phyloP scores from a whole-genome alignment of 2,113 vertebrate genomes.

The Nothocercus nigrocapillus region DNA sequence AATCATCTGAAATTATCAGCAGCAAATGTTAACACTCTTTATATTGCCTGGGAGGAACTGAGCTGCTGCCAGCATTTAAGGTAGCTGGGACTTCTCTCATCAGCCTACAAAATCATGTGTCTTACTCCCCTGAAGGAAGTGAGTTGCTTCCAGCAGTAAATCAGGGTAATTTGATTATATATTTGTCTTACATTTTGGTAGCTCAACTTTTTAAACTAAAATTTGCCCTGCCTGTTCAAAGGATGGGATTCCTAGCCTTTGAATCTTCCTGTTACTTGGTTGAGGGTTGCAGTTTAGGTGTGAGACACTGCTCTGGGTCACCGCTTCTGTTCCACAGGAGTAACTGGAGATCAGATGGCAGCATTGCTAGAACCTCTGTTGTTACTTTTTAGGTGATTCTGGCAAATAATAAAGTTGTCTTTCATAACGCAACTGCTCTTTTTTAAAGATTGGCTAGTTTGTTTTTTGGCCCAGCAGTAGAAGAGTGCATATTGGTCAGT shows the following conservation, averaged over 20 bases:
- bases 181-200: conserved; percentile 42
- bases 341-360: not conserved
- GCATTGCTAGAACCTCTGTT: not conserved
- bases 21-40: not conserved
- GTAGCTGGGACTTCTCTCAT: not conserved
- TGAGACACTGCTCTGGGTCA: not conserved
- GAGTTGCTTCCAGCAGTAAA: conserved; percentile 51
- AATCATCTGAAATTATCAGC: not conserved
- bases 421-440: not conserved
- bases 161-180: conserved; percentile 32
- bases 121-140: conserved; percentile 30
- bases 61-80: not conserved
- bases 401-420: not conserved
- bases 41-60: not conserved
- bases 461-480: not conserved
- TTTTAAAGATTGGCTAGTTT: not conserved
- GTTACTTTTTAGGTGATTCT: not conserved
- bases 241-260: not conserved
- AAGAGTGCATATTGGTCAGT: not conserved
- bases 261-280: not conserved
- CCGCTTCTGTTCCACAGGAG: not conserved
- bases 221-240: not conserved
- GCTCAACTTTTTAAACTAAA: conserved; percentile 36
- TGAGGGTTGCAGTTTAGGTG: not conserved
- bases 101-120: not conserved